Evolutionary conservation across 2,113 vertebrate genomes (phyloP).

Genomic region (Tragelaphus buxtoni): DNA sequence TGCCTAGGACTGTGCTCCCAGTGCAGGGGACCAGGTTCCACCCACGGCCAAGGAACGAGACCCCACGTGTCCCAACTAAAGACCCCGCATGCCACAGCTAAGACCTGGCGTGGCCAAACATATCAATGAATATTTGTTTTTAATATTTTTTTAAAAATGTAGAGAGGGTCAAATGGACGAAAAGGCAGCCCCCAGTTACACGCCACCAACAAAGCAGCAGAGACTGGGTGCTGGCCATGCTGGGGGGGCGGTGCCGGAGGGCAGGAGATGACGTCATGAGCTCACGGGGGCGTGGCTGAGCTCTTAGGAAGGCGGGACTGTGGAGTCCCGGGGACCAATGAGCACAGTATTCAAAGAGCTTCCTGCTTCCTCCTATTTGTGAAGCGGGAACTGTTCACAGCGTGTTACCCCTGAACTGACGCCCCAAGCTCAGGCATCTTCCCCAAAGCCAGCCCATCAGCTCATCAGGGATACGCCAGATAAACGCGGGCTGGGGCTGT

Average conservation of each 20-base stretch:
- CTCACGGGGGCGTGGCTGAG: not conserved
- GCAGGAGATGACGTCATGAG: not conserved
- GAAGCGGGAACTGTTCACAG: not conserved
- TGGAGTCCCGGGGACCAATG: accelerated
- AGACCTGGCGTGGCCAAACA: not conserved
- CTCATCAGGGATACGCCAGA: not conserved
- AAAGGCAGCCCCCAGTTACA: not conserved
- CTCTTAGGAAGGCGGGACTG: not conserved
- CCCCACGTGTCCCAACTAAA: not conserved
- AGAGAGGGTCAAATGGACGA: not conserved
- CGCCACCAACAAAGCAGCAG: not conserved
- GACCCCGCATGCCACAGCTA: not conserved
- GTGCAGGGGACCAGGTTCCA: not conserved
- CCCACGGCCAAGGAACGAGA: not conserved
- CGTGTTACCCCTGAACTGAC: not conserved
- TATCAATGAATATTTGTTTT: too few species aligned
- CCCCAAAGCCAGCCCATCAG: not conserved
- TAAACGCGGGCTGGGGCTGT: not conserved
- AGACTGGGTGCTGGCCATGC: not conserved
- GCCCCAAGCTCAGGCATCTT: not conserved
- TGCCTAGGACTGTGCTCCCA: not conserved
- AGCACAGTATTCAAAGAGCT: not conserved
- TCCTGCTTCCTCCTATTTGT: not conserved
- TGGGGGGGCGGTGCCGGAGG: not conserved
- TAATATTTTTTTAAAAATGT: not conserved